These are phyloP conservation scores for Porites divaricata DNA, from an alignment of 92 coral and sea anemone species.

Conservation along the genomic window DNA sequence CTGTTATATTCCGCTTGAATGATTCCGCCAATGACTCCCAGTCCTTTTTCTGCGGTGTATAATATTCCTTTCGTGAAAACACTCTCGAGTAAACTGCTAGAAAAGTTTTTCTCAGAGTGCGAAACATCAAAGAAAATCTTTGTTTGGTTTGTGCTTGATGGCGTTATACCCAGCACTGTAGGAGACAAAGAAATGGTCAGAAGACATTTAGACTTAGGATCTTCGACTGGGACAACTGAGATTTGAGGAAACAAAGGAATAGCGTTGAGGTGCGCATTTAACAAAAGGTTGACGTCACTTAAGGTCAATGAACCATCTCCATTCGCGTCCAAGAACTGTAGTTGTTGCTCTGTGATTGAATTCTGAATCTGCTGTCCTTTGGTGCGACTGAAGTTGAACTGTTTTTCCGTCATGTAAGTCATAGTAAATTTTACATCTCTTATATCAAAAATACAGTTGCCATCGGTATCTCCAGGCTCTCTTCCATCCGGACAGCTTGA, in stretches of 20 bases:
- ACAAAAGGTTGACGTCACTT: slow-evolving; percentile 50
- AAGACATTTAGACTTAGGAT: slow-evolving; percentile 54
- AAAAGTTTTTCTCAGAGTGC: slow-evolving; percentile 16
- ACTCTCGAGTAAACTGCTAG: slow-evolving; percentile 21
- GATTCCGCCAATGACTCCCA: slow-evolving; percentile 20
- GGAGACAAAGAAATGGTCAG: slow-evolving; percentile 49
- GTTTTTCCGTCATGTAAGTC: slow-evolving; percentile 57
- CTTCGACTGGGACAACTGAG: slow-evolving; percentile 54
- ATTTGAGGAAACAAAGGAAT: slow-evolving; percentile 45
- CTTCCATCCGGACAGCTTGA: slow-evolving; percentile 42
- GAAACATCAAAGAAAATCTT: slow-evolving; percentile 44
- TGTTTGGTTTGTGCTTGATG: slow-evolving; percentile 6
- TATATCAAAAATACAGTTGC: slow-evolving; percentile 62
- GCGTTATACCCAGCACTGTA: slow-evolving; percentile 34
- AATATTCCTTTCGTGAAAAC: slow-evolving; percentile 24
- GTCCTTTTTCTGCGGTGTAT: slow-evolving; percentile 17
- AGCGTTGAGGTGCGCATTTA: slow-evolving; percentile 29
- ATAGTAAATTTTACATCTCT: slow-evolving; percentile 57
- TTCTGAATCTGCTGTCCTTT: slow-evolving; percentile 58
- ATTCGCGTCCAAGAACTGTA: slow-evolving; percentile 56
- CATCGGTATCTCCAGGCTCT: slow-evolving; percentile 60
- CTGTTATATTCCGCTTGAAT: slow-evolving; percentile 34
- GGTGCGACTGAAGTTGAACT: slow-evolving; percentile 57
- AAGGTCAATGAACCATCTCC: slow-evolving; percentile 54
- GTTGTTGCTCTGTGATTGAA: slow-evolving; percentile 36